A percentile compares a stretch with the other conserved stretches of the same genome.
Conservation (phyloP, 2,888 invertebrate species). For the Pyrgus malvae region DNA sequence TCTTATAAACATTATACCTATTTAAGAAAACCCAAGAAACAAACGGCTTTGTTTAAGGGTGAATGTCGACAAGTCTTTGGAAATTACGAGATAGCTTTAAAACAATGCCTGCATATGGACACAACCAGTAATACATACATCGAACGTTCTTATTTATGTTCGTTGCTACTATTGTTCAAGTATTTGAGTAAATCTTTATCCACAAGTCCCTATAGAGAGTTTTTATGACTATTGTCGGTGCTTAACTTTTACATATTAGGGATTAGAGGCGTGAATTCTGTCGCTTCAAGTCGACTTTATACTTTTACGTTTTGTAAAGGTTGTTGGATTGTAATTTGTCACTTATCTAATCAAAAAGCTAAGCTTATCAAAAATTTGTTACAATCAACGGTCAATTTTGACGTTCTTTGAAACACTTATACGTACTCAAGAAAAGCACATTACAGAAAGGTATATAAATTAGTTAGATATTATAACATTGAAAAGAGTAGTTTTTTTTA, state of each 20-base stretch:
- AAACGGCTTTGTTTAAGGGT: slow-evolving; percentile 55
- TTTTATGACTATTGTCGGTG: slow-evolving; percentile 15
- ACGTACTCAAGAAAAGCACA: no score
- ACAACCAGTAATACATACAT: slow-evolving; percentile 13
- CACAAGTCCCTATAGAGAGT: slow-evolving; percentile 4
- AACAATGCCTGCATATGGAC: slow-evolving; percentile 25
- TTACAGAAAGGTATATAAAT: no score
- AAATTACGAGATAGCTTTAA: slow-evolving; percentile 43
- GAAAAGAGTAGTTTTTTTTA: no score
- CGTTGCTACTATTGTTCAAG: slow-evolving; percentile 16
- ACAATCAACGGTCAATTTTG: no score
- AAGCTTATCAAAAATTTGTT: no score
- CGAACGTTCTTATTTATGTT: slow-evolving; percentile 19
- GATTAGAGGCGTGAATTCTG: background rate
- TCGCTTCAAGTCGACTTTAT: no score
- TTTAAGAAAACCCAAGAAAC: slow-evolving; percentile 56
- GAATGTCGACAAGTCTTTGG: slow-evolving; percentile 45
- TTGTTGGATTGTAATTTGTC: no score
- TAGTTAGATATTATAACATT: no score
- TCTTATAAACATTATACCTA: slow-evolving; percentile 59
- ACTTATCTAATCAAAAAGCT: no score
- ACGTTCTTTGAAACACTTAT: no score
- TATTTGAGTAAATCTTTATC: slow-evolving; percentile 16
- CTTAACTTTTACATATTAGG: slow-evolving; percentile 14
- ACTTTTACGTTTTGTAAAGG: no score